A percentile compares a stretch with the other conserved stretches of the same genome.
Evolutionary conservation across 2,113 vertebrate genomes (phyloP).

Genomic region (Brachyhypopomus occidentalis): DNA sequence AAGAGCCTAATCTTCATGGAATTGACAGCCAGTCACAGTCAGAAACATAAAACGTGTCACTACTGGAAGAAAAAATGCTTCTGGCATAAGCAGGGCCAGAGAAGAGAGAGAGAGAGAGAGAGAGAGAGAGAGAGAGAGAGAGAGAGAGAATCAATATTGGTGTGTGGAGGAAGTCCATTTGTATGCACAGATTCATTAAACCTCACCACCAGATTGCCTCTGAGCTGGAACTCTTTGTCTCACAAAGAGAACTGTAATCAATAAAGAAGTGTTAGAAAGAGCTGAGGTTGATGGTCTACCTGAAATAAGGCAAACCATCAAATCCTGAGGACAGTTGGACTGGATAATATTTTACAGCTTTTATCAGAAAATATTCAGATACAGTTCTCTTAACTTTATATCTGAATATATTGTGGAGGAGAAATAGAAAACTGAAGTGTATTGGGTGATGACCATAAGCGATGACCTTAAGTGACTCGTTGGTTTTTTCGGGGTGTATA

Average conservation of each 20-base stretch:
- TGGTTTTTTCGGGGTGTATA: background rate
- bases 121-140: conserved; percentile 58
- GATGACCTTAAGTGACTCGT: background rate
- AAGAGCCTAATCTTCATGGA: conserved; percentile 12
- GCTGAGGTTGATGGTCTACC: conserved; percentile 19
- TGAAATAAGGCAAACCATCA: conserved; percentile 58
- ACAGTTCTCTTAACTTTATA: background rate
- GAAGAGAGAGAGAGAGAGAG: conserved; percentile 56
- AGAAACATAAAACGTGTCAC: conserved; percentile 44
- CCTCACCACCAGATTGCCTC: conserved; percentile 67
- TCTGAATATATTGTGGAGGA: background rate
- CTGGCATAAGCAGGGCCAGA: conserved; percentile 60
- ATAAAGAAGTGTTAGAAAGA: conserved; percentile 59
- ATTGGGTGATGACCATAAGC: background rate
- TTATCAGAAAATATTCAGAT: background rate
- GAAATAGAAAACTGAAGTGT: background rate
- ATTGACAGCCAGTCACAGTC: conserved; percentile 45
- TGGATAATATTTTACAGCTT: conserved; percentile 2
- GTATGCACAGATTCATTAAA: conserved; percentile 68
- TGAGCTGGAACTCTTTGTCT: conserved; percentile 49
- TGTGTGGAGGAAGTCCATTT: conserved; percentile 62
- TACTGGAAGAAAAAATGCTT: conserved; percentile 48
- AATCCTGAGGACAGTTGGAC: conserved; percentile 8
- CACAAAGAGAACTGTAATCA: conserved; percentile 65
- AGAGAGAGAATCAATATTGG: conserved; percentile 66